phyloP scores from a whole-genome alignment of 2,797 vertebrate species.

The Lithobates sylvaticus region DNA sequence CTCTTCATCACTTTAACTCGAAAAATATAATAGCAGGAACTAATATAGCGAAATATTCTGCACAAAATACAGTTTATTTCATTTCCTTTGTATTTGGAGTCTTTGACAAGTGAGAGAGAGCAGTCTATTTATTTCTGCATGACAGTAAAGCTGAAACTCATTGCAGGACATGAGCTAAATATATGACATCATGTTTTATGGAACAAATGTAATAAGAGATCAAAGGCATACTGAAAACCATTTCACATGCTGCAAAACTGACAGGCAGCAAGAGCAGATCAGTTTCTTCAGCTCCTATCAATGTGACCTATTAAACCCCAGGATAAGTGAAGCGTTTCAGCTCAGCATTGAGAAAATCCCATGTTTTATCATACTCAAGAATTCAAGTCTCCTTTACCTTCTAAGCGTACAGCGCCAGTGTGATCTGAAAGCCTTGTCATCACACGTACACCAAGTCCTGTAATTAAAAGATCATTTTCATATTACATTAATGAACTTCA shows the following conservation, averaged over 20 bases:
- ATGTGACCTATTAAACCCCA: constrained; percentile 49
- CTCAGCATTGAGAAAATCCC: background rate
- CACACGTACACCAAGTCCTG: background rate
- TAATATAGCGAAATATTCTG: background rate
- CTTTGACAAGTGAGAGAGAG: no score
- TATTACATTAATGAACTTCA: background rate
- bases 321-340: constrained; percentile 58
- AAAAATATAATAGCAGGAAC: background rate
- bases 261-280: constrained; percentile 65
- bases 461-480: background rate
- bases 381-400: background rate
- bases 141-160: no score
- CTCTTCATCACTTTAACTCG: no score
- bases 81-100: background rate
- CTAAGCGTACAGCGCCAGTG: background rate
- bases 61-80: background rate
- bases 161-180: background rate
- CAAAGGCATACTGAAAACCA: constrained; percentile 64
- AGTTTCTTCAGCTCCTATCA: constrained; percentile 61
- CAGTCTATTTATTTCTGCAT: no score
- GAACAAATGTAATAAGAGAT: constrained; percentile 69
- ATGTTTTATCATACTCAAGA: background rate
- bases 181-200: background rate
- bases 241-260: constrained; percentile 61
- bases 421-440: background rate